Base-by-base conservation (phyloP, 2,113 vertebrate species). In the Apodemus sylvaticus region DNA sequence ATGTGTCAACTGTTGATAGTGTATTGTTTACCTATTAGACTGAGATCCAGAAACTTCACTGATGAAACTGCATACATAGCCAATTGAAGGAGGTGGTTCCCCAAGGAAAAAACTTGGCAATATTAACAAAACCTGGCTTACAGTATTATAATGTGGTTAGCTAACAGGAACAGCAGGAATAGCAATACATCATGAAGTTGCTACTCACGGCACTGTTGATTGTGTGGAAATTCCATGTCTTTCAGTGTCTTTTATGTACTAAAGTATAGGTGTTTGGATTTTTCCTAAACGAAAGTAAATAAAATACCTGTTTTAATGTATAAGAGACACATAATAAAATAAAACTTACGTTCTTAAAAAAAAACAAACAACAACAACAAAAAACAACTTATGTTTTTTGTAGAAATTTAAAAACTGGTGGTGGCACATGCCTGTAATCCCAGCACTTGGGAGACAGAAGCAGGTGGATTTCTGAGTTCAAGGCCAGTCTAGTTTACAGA, bases 381-480 rank as follows among this genome's bases (percentile, higher is more conserved):
- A n/a, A n/a, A n/a, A n/a, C n/a, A n/a, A n/a, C n/a, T n/a, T n/a
- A n/a, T n/a, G n/a, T n/a, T n/a, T n/a, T n/a, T n/a, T 70, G 20
- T 79, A 58, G 51, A 93, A 96, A 6, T 91, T 93, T 85, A 76
- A 94, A 95, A 92, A 58, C 31, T 36, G 45, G 45, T 48, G 45
- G 45, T 48, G 45, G 45, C 45, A 48, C 45, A 48, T 48, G 45
- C 45, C 45, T 48, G 3, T 48, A 48, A 48, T 48, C 45, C 3
- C 45, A 48, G 45, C 45, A 48, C 45, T 48, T 48, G 45, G 45
- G 45, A 48, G 45, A 7, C 45, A 48, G 45, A 48, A 7, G 45
- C 45, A 48, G 45, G 45, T 48, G 45, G 45, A 48, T 48, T 48
- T 48, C 45, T 48, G 45, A 7, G 45, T 48, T 48, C 45, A 48